These are phyloP conservation scores for Poecilia gillii DNA, from an alignment of 2,797 vertebrate species.

Conservation along the genomic window DNA sequence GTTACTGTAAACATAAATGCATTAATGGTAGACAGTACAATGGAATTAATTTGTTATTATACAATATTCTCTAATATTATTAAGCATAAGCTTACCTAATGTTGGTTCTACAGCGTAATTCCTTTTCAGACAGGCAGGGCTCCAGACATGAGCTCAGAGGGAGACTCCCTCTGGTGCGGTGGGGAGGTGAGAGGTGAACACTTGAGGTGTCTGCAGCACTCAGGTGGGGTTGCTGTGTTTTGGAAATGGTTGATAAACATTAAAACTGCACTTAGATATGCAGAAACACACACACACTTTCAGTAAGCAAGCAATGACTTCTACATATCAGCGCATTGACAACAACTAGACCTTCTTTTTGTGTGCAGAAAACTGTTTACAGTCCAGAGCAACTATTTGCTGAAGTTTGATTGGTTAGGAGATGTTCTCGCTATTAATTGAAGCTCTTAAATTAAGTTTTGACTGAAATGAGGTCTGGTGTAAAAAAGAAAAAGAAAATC, in stretches of 20 bases:
- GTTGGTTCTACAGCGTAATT: neutral
- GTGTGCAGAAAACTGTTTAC: neutral
- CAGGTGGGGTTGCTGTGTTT: slow-evolving; percentile 33
- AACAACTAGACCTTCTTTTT: slow-evolving; percentile 12
- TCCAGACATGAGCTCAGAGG: slow-evolving; percentile 69
- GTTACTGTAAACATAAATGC: neutral
- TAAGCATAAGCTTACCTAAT: neutral
- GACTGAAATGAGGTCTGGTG: neutral
- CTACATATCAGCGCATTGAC: slow-evolving; percentile 23
- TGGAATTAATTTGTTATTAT: neutral
- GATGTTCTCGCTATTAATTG: neutral
- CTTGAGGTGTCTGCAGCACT: slow-evolving; percentile 45
- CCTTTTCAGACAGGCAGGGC: slow-evolving; percentile 37
- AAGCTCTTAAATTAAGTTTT: slow-evolving; percentile 1
- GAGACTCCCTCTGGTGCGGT: slow-evolving; percentile 55
- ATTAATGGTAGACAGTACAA: neutral
- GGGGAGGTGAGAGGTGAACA: slow-evolving; percentile 19
- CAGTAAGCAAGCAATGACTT: slow-evolving; percentile 22
- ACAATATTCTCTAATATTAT: neutral
- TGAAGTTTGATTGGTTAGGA: neutral
- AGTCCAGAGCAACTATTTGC: neutral
- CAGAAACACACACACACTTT: slow-evolving; percentile 2
- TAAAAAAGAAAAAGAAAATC: too few species aligned
- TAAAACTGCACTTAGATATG: slow-evolving; percentile 15
- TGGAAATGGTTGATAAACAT: slow-evolving; percentile 10